These are phyloP conservation scores for Amblyornis subalaris DNA, from an alignment of 2,113 vertebrate species.

Conservation along the genomic window DNA sequence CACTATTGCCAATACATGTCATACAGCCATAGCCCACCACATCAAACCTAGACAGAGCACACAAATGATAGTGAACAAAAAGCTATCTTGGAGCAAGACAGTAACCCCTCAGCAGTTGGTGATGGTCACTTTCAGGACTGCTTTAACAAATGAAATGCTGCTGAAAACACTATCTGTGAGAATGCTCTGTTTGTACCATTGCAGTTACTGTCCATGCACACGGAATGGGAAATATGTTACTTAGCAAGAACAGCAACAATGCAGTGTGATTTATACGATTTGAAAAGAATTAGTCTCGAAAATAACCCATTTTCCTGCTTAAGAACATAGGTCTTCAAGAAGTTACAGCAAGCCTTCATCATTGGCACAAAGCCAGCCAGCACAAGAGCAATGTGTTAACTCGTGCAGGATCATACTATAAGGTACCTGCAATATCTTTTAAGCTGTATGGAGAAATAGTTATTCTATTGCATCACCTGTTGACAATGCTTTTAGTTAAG, in stretches of 20 bases:
- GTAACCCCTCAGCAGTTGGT: not conserved
- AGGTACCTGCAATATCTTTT: not conserved
- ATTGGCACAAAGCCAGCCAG: not conserved
- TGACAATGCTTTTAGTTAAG: not conserved
- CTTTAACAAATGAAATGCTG: not conserved
- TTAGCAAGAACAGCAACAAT: not conserved
- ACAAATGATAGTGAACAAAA: not conserved
- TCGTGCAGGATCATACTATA: not conserved
- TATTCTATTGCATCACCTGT: not conserved
- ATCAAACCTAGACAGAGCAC: conserved; percentile 81
- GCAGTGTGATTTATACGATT: not conserved
- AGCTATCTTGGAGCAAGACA: not conserved
- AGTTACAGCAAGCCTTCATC: not conserved
- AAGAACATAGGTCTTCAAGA: not conserved
- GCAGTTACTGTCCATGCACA: not conserved
- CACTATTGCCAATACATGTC: conserved; percentile 98
- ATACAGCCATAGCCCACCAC: conserved; percentile 98
- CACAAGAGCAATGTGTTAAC: not conserved
- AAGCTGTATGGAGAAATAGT: not conserved
- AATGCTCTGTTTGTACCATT: not conserved
- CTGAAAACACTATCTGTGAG: not conserved
- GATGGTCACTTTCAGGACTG: not conserved
- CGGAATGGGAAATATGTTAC: not conserved
- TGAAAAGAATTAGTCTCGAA: not conserved
- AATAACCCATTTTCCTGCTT: not conserved